Conservation (phyloP, 2,888 invertebrate genomes). For the Saturnia japonica region DNA sequence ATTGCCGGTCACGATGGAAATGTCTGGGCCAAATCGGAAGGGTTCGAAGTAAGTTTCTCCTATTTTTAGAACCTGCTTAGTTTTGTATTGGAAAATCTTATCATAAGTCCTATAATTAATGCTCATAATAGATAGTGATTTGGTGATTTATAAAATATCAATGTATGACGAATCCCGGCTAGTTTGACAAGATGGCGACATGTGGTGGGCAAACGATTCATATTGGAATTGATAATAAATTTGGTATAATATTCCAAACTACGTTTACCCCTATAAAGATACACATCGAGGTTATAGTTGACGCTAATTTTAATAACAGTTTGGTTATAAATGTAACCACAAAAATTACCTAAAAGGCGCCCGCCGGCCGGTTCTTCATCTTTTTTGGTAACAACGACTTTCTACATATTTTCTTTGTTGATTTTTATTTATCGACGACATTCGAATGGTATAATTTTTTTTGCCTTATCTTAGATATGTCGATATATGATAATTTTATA, state of each 20-base stretch:
- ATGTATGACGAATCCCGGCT: slow-evolving; percentile 50
- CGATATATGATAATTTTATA: background rate
- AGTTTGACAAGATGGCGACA: slow-evolving; percentile 82
- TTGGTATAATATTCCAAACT: background rate
- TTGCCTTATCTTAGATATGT: too few species aligned
- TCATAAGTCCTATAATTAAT: background rate
- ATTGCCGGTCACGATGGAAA: slow-evolving; percentile 97
- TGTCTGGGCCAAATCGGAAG: slow-evolving; percentile 96
- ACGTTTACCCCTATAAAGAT: background rate
- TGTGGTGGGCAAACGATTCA: slow-evolving; percentile 68
- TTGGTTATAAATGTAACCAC: background rate
- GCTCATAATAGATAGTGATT: background rate
- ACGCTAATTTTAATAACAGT: background rate
- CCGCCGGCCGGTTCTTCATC: slow-evolving; percentile 11
- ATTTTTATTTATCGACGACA: background rate
- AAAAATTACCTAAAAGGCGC: background rate
- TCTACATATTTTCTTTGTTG: background rate
- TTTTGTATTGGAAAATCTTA: too few species aligned
- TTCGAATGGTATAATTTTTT: too few species aligned
- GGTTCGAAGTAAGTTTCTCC: slow-evolving; percentile 92
- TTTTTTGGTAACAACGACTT: background rate
- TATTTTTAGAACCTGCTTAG: slow-evolving; percentile 21
- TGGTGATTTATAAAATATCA: slow-evolving; percentile 49
- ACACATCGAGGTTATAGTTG: background rate
- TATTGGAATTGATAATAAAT: slow-evolving; percentile 41